Percentiles rank a stretch among this genome's conserved stretches.
These are phyloP conservation scores for Acanthococcus lagerstroemiae DNA, from an alignment of 2,888 invertebrate genomes.

Conservation along the genomic window DNA sequence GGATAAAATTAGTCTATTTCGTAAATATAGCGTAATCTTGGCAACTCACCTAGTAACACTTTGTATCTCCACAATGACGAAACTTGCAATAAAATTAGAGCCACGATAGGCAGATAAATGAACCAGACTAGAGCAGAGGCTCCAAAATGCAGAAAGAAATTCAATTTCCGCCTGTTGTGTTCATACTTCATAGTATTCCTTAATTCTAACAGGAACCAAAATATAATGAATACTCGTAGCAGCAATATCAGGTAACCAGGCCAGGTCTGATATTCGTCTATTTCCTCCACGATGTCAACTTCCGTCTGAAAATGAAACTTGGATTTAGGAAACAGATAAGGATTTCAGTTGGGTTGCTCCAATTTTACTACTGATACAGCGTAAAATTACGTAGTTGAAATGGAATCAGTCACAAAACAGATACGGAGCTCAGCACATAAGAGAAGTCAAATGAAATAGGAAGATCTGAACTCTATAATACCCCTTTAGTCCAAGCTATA, in stretches of 20 bases:
- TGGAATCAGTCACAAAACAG: neutral
- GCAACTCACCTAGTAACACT: constrained; percentile 68
- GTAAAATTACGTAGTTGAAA: too few species aligned
- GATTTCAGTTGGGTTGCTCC: too few species aligned
- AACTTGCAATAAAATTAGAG: constrained; percentile 83
- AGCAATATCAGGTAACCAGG: constrained; percentile 90
- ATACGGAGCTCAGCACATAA: too few species aligned
- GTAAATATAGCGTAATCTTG: neutral
- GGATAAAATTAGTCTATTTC: too few species aligned
- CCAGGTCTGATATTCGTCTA: constrained; percentile 96
- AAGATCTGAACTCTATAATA: too few species aligned
- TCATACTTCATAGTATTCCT: constrained; percentile 70
- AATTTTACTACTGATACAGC: too few species aligned
- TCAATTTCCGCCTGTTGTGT: constrained; percentile 70
- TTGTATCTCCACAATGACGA: constrained; percentile 93
- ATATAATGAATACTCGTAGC: constrained; percentile 73
- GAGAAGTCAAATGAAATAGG: too few species aligned
- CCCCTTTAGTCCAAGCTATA: too few species aligned
- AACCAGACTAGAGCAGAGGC: constrained; percentile 98
- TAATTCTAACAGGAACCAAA: constrained; percentile 74
- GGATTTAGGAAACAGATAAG: too few species aligned
- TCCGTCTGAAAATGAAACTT: constrained; percentile 85
- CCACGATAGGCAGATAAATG: constrained; percentile 89
- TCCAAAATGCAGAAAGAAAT: constrained; percentile 91
- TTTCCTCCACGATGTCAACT: constrained; percentile 90